phyloP scores from a whole-genome alignment of 1,140 invertebrate species.

The Aporrectodea caliginosa region DNA sequence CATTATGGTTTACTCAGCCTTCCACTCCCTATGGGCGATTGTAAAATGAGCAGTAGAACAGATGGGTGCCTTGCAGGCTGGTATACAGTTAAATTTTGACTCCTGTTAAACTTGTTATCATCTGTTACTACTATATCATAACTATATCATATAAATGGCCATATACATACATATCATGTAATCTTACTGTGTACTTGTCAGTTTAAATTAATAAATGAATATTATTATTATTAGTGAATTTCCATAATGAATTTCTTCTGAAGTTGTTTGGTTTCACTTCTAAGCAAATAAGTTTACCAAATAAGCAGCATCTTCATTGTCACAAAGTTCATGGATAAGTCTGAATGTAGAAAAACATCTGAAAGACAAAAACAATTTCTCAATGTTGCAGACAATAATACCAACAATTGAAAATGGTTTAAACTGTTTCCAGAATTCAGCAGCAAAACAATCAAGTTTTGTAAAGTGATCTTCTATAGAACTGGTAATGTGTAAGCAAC shows the following conservation, averaged over 20 bases:
- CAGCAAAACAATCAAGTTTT: too few species aligned
- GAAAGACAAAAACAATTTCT: not conserved
- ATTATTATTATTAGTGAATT: not conserved
- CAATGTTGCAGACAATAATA: not conserved
- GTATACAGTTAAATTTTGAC: too few species aligned
- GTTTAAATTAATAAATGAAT: not conserved
- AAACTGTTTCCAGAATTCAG: too few species aligned
- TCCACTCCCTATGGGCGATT: too few species aligned
- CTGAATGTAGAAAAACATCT: not conserved
- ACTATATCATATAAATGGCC: too few species aligned
- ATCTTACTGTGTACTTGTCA: not conserved
- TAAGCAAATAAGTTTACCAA: not conserved
- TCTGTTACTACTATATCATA: too few species aligned
- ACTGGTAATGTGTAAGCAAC: too few species aligned
- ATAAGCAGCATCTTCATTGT: not conserved
- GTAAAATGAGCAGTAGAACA: too few species aligned
- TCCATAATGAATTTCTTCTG: not conserved
- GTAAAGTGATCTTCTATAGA: too few species aligned
- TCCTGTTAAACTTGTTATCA: not conserved
- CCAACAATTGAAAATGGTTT: not conserved
- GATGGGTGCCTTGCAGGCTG: too few species aligned
- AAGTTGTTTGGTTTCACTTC: not conserved
- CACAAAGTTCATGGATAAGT: constrained; percentile 1
- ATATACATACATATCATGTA: too few species aligned
- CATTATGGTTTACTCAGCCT: too few species aligned